phyloP scores from a whole-genome alignment of 2,113 vertebrate species.

The Leucoraja erinaceus region DNA sequence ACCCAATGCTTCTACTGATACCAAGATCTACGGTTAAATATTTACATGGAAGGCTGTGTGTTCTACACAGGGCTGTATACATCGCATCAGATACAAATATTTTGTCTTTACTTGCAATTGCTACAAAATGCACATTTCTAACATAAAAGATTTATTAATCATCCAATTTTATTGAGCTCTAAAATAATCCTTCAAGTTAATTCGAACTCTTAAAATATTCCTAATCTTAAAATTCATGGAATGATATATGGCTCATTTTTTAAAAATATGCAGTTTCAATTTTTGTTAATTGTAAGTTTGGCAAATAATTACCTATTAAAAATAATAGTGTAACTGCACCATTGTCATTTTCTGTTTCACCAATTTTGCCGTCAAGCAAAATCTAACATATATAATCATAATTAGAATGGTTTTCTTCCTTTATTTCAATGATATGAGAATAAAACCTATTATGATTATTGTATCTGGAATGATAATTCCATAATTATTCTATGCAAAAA shows the following conservation, averaged over 20 bases:
- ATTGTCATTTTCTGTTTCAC: neutral
- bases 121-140: neutral
- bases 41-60: neutral
- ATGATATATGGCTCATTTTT: neutral
- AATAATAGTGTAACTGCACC: neutral
- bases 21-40: neutral
- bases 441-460: neutral
- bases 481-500: neutral
- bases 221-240: neutral
- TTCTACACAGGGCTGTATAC: neutral
- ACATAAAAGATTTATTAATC: neutral
- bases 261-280: neutral
- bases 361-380: neutral
- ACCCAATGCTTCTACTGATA: neutral
- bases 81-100: neutral
- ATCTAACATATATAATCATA: neutral
- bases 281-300: neutral
- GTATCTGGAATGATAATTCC: neutral
- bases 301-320: neutral
- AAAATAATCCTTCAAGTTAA: neutral
- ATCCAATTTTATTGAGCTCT: neutral
- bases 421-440: neutral
- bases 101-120: neutral
- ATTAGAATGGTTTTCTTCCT: neutral
- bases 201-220: neutral